Percentiles rank a stretch among this genome's conserved stretches.
Evolutionary conservation across 2,113 vertebrate species (phyloP).

Genomic region (Dolichallabes microphthalmus): DNA sequence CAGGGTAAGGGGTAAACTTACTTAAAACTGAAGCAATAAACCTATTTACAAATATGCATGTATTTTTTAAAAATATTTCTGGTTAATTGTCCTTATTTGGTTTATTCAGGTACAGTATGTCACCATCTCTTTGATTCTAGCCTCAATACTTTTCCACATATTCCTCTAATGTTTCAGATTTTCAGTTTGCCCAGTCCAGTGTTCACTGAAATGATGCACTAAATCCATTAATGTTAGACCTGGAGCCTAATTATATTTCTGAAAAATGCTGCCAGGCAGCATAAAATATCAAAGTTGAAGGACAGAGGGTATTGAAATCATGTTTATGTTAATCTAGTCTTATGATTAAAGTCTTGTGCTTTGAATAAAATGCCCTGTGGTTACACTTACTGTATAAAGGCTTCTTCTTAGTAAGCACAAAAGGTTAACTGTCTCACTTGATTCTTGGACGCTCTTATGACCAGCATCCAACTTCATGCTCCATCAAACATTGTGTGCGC

Average conservation of each 20-base stretch:
- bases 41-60: background rate
- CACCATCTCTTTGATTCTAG: background rate
- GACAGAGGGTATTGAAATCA: background rate
- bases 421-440: conserved; percentile 44
- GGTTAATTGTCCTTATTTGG: background rate
- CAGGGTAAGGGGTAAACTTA: background rate
- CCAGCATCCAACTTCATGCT: conserved; percentile 34
- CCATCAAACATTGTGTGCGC: conserved; percentile 40
- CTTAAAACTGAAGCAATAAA: background rate
- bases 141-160: background rate
- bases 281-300: conserved; percentile 1
- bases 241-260: background rate
- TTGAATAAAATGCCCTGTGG: conserved; percentile 21
- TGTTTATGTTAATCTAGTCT: background rate
- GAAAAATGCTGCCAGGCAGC: background rate
- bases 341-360: conserved; percentile 14
- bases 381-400: background rate
- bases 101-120: background rate
- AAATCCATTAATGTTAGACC: background rate
- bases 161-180: background rate
- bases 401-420: background rate
- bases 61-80: background rate
- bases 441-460: conserved; percentile 34
- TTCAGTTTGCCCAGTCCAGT: background rate
- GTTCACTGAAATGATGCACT: background rate